Conservation (phyloP, 2,113 vertebrate genomes). For the Charina bottae region DNA sequence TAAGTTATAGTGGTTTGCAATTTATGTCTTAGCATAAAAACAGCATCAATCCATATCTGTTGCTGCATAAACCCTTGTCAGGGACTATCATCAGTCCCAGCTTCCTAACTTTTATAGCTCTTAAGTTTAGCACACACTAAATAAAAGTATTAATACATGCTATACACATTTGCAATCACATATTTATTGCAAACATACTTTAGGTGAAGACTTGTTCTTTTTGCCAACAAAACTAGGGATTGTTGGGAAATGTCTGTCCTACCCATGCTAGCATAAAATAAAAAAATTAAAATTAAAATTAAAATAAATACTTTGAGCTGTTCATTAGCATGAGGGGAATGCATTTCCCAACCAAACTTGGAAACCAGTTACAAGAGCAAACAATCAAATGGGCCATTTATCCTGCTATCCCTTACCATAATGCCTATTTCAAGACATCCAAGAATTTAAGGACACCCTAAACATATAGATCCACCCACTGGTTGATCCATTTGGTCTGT, state of each 20-base stretch:
- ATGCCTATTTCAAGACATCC: neutral
- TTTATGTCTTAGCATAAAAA: neutral
- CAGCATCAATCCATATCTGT: neutral
- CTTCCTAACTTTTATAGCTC: neutral
- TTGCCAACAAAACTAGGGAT: neutral
- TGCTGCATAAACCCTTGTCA: neutral
- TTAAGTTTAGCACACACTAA: too few relatives aligned
- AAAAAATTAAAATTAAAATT: neutral
- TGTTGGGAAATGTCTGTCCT: neutral
- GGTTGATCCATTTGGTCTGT: neutral
- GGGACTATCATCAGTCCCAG: neutral
- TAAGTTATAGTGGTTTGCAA: too few relatives aligned
- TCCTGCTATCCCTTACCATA: neutral
- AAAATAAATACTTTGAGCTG: neutral
- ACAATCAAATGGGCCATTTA: neutral
- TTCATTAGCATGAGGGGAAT: neutral
- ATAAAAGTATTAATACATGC: too few relatives aligned
- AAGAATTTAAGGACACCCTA: slow-evolving; percentile 7
- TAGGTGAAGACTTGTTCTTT: neutral
- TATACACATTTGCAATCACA: neutral
- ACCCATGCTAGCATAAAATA: neutral
- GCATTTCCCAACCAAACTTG: neutral
- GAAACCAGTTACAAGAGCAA: neutral
- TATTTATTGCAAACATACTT: neutral
- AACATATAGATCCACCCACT: neutral